Evolutionary conservation across 23 tunicate species (phyloP).

Genomic region (Trididemnum clinides): DNA sequence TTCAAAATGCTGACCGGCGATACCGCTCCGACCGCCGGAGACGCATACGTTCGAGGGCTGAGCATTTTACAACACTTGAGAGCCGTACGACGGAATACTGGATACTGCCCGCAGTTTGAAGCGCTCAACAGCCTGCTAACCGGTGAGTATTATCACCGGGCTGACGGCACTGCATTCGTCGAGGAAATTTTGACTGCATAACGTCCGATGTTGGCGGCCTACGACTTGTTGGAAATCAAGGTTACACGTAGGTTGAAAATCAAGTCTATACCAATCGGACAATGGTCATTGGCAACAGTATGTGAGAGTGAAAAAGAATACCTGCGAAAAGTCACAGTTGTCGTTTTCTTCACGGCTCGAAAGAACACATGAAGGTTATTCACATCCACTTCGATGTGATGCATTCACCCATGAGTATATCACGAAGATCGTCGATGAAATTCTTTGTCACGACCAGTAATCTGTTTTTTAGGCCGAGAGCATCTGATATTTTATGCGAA

Average conservation of each 20-base stretch:
- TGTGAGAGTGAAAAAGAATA: no score
- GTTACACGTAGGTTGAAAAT: no score
- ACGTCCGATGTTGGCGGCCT: no score
- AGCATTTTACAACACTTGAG: conserved; percentile 53
- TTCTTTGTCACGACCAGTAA: no score
- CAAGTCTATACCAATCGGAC: no score
- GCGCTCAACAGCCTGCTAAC: conserved; percentile 83
- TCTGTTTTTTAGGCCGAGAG: conserved; percentile 68
- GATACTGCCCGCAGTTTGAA: conserved; percentile 98
- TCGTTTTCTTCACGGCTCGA: not conserved
- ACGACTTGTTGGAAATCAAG: no score
- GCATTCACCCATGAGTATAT: no score
- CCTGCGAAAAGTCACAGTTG: no score
- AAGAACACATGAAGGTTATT: not conserved
- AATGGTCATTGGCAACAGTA: no score
- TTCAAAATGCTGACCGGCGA: conserved; percentile 98
- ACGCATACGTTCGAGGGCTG: conserved; percentile 69
- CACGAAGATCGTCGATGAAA: no score
- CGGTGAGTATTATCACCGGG: conserved; percentile 27
- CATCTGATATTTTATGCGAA: conserved; percentile 85
- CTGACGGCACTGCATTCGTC: not conserved
- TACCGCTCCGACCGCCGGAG: conserved; percentile 67
- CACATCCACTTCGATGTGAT: no score
- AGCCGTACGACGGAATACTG: conserved; percentile 78
- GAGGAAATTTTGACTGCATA: no score